These are phyloP conservation scores for Tineola bisselliella DNA, from an alignment of 2,888 invertebrate species.

Conservation along the genomic window DNA sequence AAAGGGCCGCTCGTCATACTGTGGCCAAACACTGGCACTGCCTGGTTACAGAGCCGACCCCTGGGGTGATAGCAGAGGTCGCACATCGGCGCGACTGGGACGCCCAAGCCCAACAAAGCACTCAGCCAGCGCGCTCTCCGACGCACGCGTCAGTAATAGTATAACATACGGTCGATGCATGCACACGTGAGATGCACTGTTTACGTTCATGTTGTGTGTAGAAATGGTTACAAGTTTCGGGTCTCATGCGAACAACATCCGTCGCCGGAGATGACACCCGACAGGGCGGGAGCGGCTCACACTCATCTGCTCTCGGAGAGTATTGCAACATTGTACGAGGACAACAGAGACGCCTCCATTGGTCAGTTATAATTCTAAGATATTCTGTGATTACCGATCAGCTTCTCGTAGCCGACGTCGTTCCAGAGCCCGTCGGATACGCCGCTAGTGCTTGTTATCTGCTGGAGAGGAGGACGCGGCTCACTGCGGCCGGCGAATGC, in stretches of 20 bases:
- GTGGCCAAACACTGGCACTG: too few species aligned
- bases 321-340: not conserved
- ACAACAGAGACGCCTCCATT: not conserved
- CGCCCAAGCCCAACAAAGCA: not conserved
- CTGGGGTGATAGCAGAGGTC: conserved; percentile 32
- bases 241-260: not conserved
- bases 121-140: not conserved
- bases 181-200: too few species aligned
- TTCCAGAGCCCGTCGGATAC: conserved; percentile 39
- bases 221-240: not conserved
- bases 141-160: too few species aligned
- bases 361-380: too few species aligned
- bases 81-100: conserved; percentile 53
- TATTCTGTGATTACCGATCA: too few species aligned
- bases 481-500: conserved; percentile 16
- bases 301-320: too few species aligned
- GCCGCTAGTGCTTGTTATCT: conserved; percentile 39
- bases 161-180: not conserved
- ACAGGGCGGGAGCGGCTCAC: not conserved
- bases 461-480: conserved; percentile 19
- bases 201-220: not conserved
- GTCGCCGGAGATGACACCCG: not conserved
- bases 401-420: not conserved
- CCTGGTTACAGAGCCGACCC: conserved; percentile 14
- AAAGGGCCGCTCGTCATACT: not conserved